These are phyloP conservation scores for Silurus asotus DNA, from an alignment of 2,113 vertebrate genomes.

Conservation along the genomic window DNA sequence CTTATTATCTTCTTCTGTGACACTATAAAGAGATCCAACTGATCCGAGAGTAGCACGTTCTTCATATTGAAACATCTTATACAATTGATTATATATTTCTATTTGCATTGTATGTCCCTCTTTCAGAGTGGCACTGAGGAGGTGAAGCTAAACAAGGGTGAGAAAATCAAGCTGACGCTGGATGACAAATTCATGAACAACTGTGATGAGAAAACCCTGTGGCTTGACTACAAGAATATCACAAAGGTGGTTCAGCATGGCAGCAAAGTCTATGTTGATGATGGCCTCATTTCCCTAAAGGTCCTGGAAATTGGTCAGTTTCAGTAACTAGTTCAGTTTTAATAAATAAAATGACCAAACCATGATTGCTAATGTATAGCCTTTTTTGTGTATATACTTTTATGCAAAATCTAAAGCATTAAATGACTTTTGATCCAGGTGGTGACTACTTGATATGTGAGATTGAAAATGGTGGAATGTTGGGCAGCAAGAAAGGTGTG, in stretches of 20 bases:
- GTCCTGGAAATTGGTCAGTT: slow-evolving; percentile 86
- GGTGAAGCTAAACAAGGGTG: slow-evolving; percentile 89
- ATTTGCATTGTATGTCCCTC: neutral
- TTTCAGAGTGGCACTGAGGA: slow-evolving; percentile 91
- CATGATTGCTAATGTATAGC: neutral
- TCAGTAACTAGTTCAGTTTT: neutral
- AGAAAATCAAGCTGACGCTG: slow-evolving; percentile 84
- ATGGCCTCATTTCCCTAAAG: slow-evolving; percentile 91
- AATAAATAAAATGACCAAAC: neutral
- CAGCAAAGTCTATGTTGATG: slow-evolving; percentile 88
- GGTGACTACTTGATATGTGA: slow-evolving; percentile 80
- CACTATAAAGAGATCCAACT: neutral
- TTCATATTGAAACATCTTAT: neutral
- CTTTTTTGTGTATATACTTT: neutral
- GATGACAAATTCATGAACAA: slow-evolving; percentile 87
- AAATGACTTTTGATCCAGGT: slow-evolving; percentile 67
- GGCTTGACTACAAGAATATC: slow-evolving; percentile 99
- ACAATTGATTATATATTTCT: neutral
- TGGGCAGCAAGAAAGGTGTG: slow-evolving; percentile 97
- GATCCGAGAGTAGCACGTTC: no score
- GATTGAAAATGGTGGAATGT: slow-evolving; percentile 85
- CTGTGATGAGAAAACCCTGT: slow-evolving; percentile 86
- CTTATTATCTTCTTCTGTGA: neutral
- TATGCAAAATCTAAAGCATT: neutral
- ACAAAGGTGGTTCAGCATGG: slow-evolving; percentile 84